Base-by-base conservation (phyloP, 2,113 vertebrate genomes). In the Phoenicopterus ruber region DNA sequence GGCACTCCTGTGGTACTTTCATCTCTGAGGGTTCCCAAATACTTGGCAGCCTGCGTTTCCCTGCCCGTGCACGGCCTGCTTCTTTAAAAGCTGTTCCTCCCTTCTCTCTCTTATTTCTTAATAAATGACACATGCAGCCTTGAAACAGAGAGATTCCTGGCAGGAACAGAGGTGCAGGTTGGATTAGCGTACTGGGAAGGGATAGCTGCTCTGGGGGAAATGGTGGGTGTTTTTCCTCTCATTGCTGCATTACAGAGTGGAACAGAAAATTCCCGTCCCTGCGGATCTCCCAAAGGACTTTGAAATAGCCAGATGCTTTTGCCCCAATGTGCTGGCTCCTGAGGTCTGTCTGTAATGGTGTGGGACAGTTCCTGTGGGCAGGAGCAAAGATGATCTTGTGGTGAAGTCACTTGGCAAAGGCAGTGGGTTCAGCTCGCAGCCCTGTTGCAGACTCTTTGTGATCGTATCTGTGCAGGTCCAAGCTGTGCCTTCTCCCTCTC, bases 391-490 rank as follows among this genome's bases (percentile, higher is more conserved):
- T 59, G 42, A 22, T 62, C 85, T 71, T 66, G 32, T 20, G 25
- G 59, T 94, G 87, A 89, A 93, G 78, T 87, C 84, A 73, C 61
- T 82, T 90, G 83, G 89, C 81, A 84, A 80, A 93, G 52, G 52
- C 73, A 93, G 61, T 0, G 0, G 36, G 42, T 63, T 90, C 74
- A 49, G 47, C 38, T 95, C 80, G 52, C 21, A 70, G 61, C 25
- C 65, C 46, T 34, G 20, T 17, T 59, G 40, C 44, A 71, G 80
- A 47, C 62, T 66, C 59, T 84, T 36, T 82, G 57, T 44, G 34
- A 92, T 96, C 69, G 65, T 89, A 76, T 29, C 73, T 61, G 25
- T 71, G 57, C 52, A 49, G 57, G 76, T 89, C 77, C 73, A 65
- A 72, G 55, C 61, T 79, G 61, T 84, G 88, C 65, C 80, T 94